Percentiles rank a stretch among this genome's conserved stretches.
Conservation (phyloP, 2,113 vertebrate genomes). For the Rynchops niger region DNA sequence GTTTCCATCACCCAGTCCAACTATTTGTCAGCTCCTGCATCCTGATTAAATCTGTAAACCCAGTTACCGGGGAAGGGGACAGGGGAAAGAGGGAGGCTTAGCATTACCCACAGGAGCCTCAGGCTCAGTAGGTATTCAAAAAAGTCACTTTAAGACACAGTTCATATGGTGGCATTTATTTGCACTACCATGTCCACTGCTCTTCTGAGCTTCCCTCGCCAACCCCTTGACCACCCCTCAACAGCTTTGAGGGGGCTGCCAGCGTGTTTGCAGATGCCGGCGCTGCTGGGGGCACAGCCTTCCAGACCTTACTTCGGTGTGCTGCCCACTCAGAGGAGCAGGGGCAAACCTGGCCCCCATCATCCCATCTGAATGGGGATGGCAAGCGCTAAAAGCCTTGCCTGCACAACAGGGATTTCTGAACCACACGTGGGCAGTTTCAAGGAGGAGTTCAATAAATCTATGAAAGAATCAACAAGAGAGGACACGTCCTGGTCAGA, state of each 20-base stretch:
- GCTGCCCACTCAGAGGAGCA: neutral
- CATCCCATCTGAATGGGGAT: fast-evolving
- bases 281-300: neutral
- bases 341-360: neutral
- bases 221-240: no score
- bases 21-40: slow-evolving; percentile 66
- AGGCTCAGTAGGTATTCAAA: fast-evolving
- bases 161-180: neutral
- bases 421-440: fast-evolving
- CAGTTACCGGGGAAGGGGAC: neutral
- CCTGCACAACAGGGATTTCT: no score
- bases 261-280: neutral
- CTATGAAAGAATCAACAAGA: neutral
- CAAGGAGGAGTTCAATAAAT: neutral
- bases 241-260: neutral
- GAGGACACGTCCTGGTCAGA: neutral
- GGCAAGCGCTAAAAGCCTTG: fast-evolving
- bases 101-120: neutral
- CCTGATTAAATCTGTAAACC: slow-evolving; percentile 64
- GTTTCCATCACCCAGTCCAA: slow-evolving; percentile 70
- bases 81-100: neutral
- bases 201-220: neutral
- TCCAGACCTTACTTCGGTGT: neutral
- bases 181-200: neutral
- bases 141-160: fast-evolving